Percentiles rank a stretch among this genome's conserved stretches.
Evolutionary conservation across 2,888 invertebrate species (phyloP).

Genomic region (Muscina levida): DNA sequence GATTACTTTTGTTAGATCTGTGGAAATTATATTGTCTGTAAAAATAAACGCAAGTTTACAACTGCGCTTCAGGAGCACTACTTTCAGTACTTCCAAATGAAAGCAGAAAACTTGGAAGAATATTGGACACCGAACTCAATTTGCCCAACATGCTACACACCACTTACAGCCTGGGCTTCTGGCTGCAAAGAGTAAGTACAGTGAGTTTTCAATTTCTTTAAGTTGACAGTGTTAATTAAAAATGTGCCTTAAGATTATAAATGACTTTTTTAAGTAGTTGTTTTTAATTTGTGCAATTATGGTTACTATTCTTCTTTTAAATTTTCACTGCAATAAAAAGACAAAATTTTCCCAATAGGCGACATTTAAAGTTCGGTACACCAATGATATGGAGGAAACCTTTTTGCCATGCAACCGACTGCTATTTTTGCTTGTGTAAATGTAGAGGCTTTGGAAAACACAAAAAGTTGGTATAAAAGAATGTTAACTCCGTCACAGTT

Average conservation of each 20-base stretch:
- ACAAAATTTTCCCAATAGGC: too few relatives aligned
- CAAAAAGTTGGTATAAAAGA: constrained; percentile 20
- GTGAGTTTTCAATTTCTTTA: too few relatives aligned
- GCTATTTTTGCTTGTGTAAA: constrained; percentile 27
- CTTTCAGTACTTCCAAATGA: background rate
- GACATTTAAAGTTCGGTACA: constrained; percentile 22
- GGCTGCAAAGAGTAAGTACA: constrained; percentile 16
- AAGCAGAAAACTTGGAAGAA: background rate
- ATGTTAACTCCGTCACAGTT: constrained; percentile 4
- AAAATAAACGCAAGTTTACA: constrained; percentile 12
- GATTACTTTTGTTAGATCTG: background rate
- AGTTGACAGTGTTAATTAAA: too few relatives aligned
- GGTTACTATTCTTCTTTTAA: too few relatives aligned
- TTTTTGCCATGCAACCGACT: constrained; percentile 27
- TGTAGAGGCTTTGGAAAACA: constrained; percentile 20
- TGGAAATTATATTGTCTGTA: background rate
- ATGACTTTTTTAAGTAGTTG: too few relatives aligned
- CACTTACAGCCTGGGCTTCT: constrained; percentile 18
- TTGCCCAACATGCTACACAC: constrained; percentile 6
- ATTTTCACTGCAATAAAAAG: too few relatives aligned
- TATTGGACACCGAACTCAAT: constrained; percentile 9
- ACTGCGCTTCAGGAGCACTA: constrained; percentile 14
- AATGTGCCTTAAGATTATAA: too few relatives aligned
- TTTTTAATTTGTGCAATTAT: too few relatives aligned
- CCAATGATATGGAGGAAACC: too few relatives aligned